Evolutionary conservation across 2,113 vertebrate genomes (phyloP), one percentile per base, ranked within the genome.

Genomic region (Eptatretus burgeri): DNA sequence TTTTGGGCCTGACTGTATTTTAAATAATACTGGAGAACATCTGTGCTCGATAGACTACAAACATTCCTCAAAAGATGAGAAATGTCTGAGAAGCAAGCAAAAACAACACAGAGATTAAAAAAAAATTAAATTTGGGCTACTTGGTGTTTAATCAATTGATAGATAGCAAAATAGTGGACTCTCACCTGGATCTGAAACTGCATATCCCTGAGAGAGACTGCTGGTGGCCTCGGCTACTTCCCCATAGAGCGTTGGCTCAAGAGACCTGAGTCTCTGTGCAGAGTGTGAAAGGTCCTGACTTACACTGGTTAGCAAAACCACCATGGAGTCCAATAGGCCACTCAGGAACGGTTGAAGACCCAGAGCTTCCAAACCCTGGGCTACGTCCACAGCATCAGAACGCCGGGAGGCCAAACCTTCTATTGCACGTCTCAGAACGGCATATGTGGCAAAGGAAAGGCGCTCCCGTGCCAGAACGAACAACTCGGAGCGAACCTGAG

Each of bases 321-420:
- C 56, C n/a, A 60, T 60, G 9, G 56, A n/a, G 56, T 60, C 56
- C 12, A 60, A 20, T 10, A 60, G 56, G 56, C 56, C 56, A 10
- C 56, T 60, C 56, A 60, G 56, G 56, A 60, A 60, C 56, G 56
- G 56, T 20, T 20, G 56, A n/a, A 60, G n/a, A n/a, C n/a, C 56
- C 56, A 13, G 13, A n/a, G 20, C 11, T 10, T 60, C n/a, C 2
- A n/a, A n/a, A 60, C 56, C 56, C 56, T n/a, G 56, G 56, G 20
- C 56, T 10, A n/a, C 56, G 9, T 20, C 56, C 10, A n/a, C 56
- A 20, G n/a, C 56, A 20, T 60, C 56, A 9, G n/a, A 20, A 20
- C 11, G 20, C 56, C n/a, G 2, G 56, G 56, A 20, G 56, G 56
- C 56, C 10, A 20, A 60, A n/a, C n/a, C 56, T 20, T 60, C 56